phyloP scores from a whole-genome alignment of 2,113 vertebrate genomes.

The Nematolebias whitei region DNA sequence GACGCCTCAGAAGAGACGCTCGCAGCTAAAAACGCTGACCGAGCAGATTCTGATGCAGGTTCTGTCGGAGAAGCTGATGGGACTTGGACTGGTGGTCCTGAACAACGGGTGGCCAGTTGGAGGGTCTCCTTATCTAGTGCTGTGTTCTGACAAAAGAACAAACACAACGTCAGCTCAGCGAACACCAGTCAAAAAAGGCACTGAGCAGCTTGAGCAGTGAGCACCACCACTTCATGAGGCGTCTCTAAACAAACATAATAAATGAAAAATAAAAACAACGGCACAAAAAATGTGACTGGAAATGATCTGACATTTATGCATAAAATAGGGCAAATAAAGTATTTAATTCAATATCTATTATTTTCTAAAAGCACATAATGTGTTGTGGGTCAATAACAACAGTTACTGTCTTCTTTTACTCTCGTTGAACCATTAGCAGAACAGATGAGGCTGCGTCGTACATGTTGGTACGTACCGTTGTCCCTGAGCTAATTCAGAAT shows the following conservation, averaged over 20 bases:
- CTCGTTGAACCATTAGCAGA: constrained; percentile 66
- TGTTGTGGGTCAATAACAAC: background rate
- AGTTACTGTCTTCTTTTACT: constrained; percentile 76
- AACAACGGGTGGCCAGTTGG: constrained; percentile 79
- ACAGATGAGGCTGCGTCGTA: constrained; percentile 73
- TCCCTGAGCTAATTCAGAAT: constrained; percentile 91
- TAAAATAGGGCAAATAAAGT: constrained; percentile 75
- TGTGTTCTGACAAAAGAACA: constrained; percentile 85
- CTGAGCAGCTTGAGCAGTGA: background rate
- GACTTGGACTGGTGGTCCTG: constrained; percentile 62
- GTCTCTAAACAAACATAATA: constrained; percentile 13
- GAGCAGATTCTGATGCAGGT: background rate
- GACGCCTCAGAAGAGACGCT: background rate
- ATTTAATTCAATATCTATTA: background rate
- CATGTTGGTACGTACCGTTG: constrained; percentile 93
- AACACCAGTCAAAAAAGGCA: background rate
- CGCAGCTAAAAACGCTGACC: background rate
- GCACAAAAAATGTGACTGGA: constrained; percentile 14
- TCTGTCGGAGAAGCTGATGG: constrained; percentile 32
- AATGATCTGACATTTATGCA: constrained; percentile 28
- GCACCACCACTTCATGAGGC: background rate
- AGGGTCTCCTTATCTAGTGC: constrained; percentile 96
- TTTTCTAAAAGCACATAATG: constrained; percentile 6
- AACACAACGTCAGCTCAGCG: constrained; percentile 2
- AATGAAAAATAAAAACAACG: constrained; percentile 45